Evolutionary conservation across 30 jellyfish, hydroid and myxozoan species (phyloP), one percentile per base, ranked within the genome.

Genomic region (Turritopsis rubra): DNA sequence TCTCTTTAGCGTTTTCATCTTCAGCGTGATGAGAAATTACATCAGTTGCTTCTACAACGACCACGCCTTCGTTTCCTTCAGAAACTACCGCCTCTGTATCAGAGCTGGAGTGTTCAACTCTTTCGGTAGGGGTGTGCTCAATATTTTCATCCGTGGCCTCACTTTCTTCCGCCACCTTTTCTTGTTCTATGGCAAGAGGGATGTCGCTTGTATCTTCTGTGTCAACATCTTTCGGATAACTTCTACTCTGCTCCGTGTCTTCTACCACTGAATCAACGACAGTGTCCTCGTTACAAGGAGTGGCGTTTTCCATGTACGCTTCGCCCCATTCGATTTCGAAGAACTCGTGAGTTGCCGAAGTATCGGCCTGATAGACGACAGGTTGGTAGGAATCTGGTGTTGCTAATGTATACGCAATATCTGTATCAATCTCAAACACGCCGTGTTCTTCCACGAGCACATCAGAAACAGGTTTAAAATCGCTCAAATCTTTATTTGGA

Each of bases 341-440:
- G 30, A n/a, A 68, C 9, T 27, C 1, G 21, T 68, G 77, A 0
- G 77, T 68, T 19, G 77, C 77, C 9, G 77, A n/a, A 8, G 77
- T 68, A n/a, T 68, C 77, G 19, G 77, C 28, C 30, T 23, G 16
- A 27, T 68, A 68, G 16, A 68, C 77, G 9, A 68, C 16, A 7
- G 77, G 77, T 19, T 68, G 77, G 30, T 68, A 68, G 30, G 28
- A 7, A 68, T 22, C 77, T n/a, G 28, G 77, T 7, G 30, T 68
- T 0, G 21, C 77, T 0, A 27, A 19, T 0, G 77, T 68, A 1
- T n/a, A 1, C 9, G 77, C 77, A 68, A n/a, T 23, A 19, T 27
- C 77, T 8, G 77, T 68, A 68, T 68, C 77, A 23, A 68, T 23
- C 30, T 68, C 77, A 68, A 68, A 68, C 30, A 68, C 28, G 30